Conservation (phyloP, 2,888 invertebrate species). For the Lagria hirta region DNA sequence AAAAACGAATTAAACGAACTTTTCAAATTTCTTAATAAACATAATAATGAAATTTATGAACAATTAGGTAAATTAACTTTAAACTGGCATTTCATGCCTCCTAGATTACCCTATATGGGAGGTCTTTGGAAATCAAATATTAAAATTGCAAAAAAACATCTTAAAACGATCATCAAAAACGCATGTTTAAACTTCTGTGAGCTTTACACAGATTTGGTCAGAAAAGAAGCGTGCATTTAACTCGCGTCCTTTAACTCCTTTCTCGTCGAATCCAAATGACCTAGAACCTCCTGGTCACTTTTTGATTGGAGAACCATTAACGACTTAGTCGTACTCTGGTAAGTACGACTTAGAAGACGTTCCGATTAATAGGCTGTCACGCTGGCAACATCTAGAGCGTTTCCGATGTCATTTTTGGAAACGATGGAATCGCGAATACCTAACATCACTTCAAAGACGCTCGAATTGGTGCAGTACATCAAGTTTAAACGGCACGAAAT, state of each 20-base stretch:
- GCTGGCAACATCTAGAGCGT: slow-evolving; percentile 27
- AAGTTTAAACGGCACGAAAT: neutral
- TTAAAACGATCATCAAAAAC: slow-evolving; percentile 34
- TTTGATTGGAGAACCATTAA: slow-evolving; percentile 32
- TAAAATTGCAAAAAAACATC: slow-evolving; percentile 37
- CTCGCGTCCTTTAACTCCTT: slow-evolving; percentile 35
- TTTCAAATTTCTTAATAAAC: neutral
- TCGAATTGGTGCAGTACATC: no score
- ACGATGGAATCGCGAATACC: slow-evolving; percentile 30
- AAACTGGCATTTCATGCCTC: slow-evolving; percentile 40
- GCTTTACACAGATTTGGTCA: slow-evolving; percentile 32
- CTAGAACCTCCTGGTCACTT: slow-evolving; percentile 34
- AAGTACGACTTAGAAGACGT: slow-evolving; percentile 21
- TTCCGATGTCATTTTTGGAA: slow-evolving; percentile 30
- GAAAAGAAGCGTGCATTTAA: slow-evolving; percentile 40
- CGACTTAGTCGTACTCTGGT: slow-evolving; percentile 25
- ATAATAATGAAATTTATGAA: neutral
- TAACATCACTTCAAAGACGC: slow-evolving; percentile 29
- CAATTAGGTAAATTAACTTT: slow-evolving; percentile 26
- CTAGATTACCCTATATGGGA: slow-evolving; percentile 39
- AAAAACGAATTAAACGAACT: slow-evolving; percentile 13
- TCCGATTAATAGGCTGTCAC: slow-evolving; percentile 19
- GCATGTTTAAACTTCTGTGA: slow-evolving; percentile 37
- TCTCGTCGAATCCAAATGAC: slow-evolving; percentile 34
- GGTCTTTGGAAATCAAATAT: slow-evolving; percentile 27